These are phyloP conservation scores for Netelia virgata DNA, from an alignment of 2,888 invertebrate genomes.

Conservation along the genomic window DNA sequence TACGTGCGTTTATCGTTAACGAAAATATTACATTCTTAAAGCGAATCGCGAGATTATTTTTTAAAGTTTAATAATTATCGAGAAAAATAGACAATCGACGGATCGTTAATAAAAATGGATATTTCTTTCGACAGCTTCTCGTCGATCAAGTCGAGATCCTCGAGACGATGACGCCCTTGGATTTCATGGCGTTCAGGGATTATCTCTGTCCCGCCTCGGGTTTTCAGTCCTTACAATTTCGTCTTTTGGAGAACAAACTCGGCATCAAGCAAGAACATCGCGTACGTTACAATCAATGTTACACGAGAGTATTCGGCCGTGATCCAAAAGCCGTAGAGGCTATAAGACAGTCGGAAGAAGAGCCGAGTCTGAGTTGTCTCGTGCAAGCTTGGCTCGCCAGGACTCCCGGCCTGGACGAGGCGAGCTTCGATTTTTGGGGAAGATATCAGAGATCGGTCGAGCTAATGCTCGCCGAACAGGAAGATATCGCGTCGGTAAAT, in stretches of 20 bases:
- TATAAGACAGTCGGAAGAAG: constrained; percentile 90
- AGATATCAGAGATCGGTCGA: constrained; percentile 93
- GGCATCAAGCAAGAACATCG: constrained; percentile 93
- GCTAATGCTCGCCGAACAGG: constrained; percentile 90
- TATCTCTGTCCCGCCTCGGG: constrained; percentile 98
- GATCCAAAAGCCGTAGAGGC: constrained; percentile 88
- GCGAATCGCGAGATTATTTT: background rate
- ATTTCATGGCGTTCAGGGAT: constrained; percentile 98
- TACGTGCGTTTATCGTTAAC: no score
- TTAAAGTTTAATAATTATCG: background rate
- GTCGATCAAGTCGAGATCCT: constrained; percentile 98
- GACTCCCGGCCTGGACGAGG: constrained; percentile 95
- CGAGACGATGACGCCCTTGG: constrained; percentile 99
- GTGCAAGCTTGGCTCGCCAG: constrained; percentile 97
- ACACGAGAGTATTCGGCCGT: constrained; percentile 93
- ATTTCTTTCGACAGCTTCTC: constrained; percentile 88
- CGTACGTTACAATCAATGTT: constrained; percentile 97
- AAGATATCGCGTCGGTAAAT: constrained; percentile 87
- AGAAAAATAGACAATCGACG: background rate
- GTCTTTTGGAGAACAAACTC: constrained; percentile 97
- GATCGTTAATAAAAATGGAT: constrained; percentile 5
- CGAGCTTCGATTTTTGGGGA: constrained; percentile 96
- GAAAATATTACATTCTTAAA: background rate
- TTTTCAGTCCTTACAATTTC: constrained; percentile 98
- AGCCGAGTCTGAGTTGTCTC: constrained; percentile 93